These are phyloP conservation scores for Drosophila tsacasi DNA, from an alignment of 1,140 invertebrate species.

Conservation along the genomic window DNA sequence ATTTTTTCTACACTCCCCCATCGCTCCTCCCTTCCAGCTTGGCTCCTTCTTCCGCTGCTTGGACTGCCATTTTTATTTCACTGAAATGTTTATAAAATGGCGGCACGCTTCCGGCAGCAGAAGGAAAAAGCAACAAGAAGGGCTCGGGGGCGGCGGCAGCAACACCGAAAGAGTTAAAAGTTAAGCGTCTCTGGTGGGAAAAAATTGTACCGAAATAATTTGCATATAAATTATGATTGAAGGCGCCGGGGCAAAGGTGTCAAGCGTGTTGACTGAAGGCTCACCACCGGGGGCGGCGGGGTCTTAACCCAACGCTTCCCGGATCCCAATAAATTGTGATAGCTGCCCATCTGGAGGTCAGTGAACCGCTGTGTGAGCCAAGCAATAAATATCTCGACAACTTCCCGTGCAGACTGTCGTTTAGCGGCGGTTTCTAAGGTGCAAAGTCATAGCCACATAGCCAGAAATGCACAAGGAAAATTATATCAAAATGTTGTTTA, in stretches of 20 bases:
- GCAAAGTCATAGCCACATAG: not conserved
- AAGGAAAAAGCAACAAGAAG: constrained; percentile 14
- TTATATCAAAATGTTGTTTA: not conserved
- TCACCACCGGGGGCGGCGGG: not conserved
- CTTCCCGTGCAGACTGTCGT: not conserved
- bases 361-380: constrained; percentile 7
- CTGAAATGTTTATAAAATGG: constrained; percentile 78
- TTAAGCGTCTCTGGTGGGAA: constrained; percentile 54
- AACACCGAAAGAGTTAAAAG: constrained; percentile 68
- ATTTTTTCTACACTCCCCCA: constrained; percentile 30
- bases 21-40: constrained; percentile 13
- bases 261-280: constrained; percentile 47
- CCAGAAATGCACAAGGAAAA: constrained; percentile 4
- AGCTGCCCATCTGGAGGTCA: constrained; percentile 29
- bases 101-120: constrained; percentile 58
- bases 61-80: constrained; percentile 55
- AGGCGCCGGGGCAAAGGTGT: constrained; percentile 39
- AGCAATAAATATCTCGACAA: constrained; percentile 33
- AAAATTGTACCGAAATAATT: constrained; percentile 75
- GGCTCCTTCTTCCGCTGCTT: constrained; percentile 24
- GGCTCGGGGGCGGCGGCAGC: not conserved
- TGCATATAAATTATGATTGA: constrained; percentile 81
- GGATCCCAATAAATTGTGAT: constrained; percentile 39
- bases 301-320: constrained; percentile 24
- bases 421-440: constrained; percentile 29